Percentiles rank a stretch among this genome's conserved stretches.
Conservation (phyloP, 2,888 invertebrate genomes). For the Opisthograptis luteolata region DNA sequence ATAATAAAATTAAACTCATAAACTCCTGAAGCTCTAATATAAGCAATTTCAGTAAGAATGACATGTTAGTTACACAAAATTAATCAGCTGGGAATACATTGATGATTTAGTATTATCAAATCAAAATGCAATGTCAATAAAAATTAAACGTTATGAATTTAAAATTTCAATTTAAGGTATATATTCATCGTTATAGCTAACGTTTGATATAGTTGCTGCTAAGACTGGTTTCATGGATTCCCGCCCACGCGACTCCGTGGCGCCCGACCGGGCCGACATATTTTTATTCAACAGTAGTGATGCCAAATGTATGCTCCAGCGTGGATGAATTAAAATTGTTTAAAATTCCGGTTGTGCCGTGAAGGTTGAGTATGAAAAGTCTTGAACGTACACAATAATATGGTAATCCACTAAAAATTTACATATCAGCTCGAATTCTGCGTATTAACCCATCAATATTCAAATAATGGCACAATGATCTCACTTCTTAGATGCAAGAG, state of each 20-base stretch:
- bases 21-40: too few relatives aligned
- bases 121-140: background rate
- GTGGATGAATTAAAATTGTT: constrained; percentile 32
- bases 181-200: constrained; percentile 53
- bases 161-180: background rate
- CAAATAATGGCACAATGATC: constrained; percentile 27
- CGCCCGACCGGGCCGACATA: constrained; percentile 69
- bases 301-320: constrained; percentile 53
- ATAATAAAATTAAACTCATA: too few relatives aligned
- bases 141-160: background rate
- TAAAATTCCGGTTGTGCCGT: constrained; percentile 17
- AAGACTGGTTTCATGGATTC: constrained; percentile 82
- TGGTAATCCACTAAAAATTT: too few relatives aligned
- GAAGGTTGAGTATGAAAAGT: constrained; percentile 2
- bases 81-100: too few relatives aligned
- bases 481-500: constrained; percentile 23
- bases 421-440: background rate
- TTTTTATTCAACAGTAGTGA: constrained; percentile 65
- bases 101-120: too few relatives aligned
- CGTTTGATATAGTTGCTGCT: constrained; percentile 56
- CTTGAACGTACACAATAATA: too few relatives aligned
- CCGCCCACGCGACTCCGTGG: constrained; percentile 81
- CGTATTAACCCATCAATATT: constrained; percentile 20
- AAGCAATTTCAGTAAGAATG: too few relatives aligned
- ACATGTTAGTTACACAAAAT: too few relatives aligned